Base-by-base conservation (phyloP, 2,888 invertebrate species). In the Caenorhabditis wallacei region DNA sequence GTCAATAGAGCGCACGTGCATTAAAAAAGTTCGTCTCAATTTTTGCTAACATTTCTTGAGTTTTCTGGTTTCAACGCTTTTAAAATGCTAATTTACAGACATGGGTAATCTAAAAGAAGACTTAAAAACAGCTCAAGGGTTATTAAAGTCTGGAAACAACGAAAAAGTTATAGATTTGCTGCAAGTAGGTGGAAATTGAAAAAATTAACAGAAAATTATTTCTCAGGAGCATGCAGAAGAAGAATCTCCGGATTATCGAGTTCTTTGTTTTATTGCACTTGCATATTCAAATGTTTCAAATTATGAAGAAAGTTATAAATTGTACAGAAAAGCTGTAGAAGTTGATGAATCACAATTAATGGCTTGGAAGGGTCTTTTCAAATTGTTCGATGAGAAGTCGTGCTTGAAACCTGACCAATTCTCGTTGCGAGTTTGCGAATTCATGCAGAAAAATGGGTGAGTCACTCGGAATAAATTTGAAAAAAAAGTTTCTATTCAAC, bases 311-410 rank as follows among this genome's bases (percentile, higher is more conserved):
- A 80, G 83, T 7, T 69, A 84, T 56, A 30, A 71, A 16, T 56
- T 84, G 22, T 85, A 82, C 51, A 68, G 80, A 69, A 80, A 82
- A 69, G 85, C 84, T 16, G 68, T 87, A 0, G 30, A 76, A 59
- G 20, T 84, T n/a, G 87, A 87, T 40, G 51, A 63, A 3, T 8
- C 26, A 16, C 79, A 79, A 20, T 56, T 59, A 22, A 74, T 68
- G 37, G 85, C 85, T 13, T 87, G 87, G 85, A 78, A 82, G 57
- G 87, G 85, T 24, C 37, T 80, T 20, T 87, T 83, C 74, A 84
- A 87, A 54, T 48, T 87, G 22, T 84, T 85, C 30, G 84, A 87
- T 51, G 35, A 11, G 2, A 54, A 76, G 22, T 66, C 56, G 8
- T 37, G 63, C 13, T 48, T 64, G 1, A 61, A 56, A 18, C 51